phyloP scores from a whole-genome alignment of 1,140 invertebrate species.

The Brevipalpus yothersi region DNA sequence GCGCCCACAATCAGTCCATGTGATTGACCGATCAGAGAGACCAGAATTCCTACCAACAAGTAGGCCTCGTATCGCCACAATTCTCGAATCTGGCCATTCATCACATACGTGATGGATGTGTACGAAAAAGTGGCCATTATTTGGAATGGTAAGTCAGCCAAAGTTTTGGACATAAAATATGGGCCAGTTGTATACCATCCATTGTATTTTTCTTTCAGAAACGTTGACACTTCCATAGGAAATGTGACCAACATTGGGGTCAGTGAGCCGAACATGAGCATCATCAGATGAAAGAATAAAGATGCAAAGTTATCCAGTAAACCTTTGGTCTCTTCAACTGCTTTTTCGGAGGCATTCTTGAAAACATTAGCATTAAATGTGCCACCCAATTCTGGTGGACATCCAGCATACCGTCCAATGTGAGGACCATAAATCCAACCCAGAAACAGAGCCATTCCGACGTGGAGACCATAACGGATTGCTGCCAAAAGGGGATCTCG shows the following conservation, averaged over 20 bases:
- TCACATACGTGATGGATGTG: slow-evolving; percentile 75
- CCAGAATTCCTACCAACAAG: slow-evolving; percentile 56
- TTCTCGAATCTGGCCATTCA: slow-evolving; percentile 68
- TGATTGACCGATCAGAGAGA: slow-evolving; percentile 70
- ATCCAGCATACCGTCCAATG: slow-evolving; percentile 2
- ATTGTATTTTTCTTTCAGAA: slow-evolving; percentile 80
- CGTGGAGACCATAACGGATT: slow-evolving; percentile 2
- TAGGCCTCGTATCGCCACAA: slow-evolving; percentile 54
- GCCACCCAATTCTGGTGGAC: slow-evolving; percentile 5
- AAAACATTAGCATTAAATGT: not conserved
- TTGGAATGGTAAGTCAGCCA: slow-evolving; percentile 85
- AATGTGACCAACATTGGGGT: slow-evolving; percentile 91
- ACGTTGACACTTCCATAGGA: slow-evolving; percentile 34
- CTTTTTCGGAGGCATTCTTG: not conserved
- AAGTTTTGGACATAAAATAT: slow-evolving; percentile 80
- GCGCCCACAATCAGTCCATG: slow-evolving; percentile 76
- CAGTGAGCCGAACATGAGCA: slow-evolving; percentile 86
- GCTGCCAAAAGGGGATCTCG: slow-evolving; percentile 7
- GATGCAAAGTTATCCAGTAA: slow-evolving; percentile 46
- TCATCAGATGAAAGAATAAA: slow-evolving; percentile 79
- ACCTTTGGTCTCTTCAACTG: slow-evolving; percentile 3
- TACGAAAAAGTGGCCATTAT: slow-evolving; percentile 68
- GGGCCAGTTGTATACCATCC: slow-evolving; percentile 92
- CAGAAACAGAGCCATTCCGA: slow-evolving; percentile 8
- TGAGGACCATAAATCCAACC: slow-evolving; percentile 6